phyloP scores from a whole-genome alignment of 2,797 vertebrate species.

The Borostomias antarcticus region DNA sequence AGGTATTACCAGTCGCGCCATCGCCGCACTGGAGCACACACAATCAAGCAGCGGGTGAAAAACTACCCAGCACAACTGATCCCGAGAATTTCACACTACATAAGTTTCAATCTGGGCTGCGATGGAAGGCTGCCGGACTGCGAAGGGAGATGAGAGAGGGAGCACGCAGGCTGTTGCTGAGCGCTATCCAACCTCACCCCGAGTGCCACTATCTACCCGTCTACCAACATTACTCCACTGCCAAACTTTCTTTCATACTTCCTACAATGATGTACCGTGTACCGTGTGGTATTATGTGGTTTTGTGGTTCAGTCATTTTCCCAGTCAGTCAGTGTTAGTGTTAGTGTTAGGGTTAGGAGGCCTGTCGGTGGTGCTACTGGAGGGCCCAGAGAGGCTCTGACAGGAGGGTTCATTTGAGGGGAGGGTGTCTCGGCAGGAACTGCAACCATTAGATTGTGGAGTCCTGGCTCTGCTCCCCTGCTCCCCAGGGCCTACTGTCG shows the following conservation, averaged over 20 bases:
- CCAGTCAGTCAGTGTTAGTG: not conserved
- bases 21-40: constrained; percentile 67
- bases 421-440: constrained; percentile 50
- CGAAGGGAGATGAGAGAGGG: constrained; percentile 70
- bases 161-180: constrained; percentile 63
- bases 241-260: not conserved
- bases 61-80: constrained; percentile 80
- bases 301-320: not conserved
- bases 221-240: constrained; percentile 48
- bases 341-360: not conserved
- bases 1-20: constrained; percentile 74
- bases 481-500: constrained; percentile 66
- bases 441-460: constrained; percentile 49
- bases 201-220: constrained; percentile 56
- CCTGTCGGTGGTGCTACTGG: not conserved
- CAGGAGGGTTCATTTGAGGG: constrained; percentile 63
- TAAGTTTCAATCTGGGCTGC: constrained; percentile 78
- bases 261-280: not conserved
- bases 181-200: constrained; percentile 60
- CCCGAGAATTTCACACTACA: constrained; percentile 80
- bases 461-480: constrained; percentile 55
- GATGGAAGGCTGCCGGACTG: constrained; percentile 75
- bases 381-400: constrained; percentile 44
- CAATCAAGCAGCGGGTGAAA: constrained; percentile 74
- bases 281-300: no score